Conservation (phyloP, 2,797 vertebrate genomes). For the Tenualosa ilisha region DNA sequence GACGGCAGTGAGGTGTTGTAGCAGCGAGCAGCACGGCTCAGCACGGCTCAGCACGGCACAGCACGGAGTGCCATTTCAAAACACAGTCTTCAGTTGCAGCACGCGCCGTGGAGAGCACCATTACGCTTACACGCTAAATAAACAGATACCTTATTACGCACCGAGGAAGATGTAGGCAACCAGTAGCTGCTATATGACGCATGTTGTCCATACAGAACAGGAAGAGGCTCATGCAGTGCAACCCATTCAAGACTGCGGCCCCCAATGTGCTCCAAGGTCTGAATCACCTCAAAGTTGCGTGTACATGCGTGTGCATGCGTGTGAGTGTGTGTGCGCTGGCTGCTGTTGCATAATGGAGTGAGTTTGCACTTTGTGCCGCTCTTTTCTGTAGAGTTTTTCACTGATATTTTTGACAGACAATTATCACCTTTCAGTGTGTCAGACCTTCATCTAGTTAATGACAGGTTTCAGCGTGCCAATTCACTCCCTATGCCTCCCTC, state of each 20-base stretch:
- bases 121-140: too few relatives aligned
- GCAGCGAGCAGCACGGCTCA: neutral
- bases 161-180: too few relatives aligned
- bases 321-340: too few relatives aligned
- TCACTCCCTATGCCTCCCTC: constrained; percentile 12
- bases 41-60: neutral
- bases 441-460: constrained; percentile 40
- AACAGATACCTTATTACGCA: too few relatives aligned
- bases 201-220: too few relatives aligned
- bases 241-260: neutral
- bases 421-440: constrained; percentile 35
- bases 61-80: neutral
- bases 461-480: constrained; percentile 36
- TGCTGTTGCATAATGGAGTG: neutral
- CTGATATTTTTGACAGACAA: constrained; percentile 20
- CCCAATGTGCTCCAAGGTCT: neutral
- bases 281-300: neutral
- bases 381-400: neutral
- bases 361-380: neutral
- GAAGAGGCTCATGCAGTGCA: too few relatives aligned
- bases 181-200: too few relatives aligned
- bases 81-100: neutral
- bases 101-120: too few relatives aligned
- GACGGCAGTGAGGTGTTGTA: constrained; percentile 6
- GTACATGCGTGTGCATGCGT: too few relatives aligned